Evolutionary conservation across 2,888 invertebrate species (phyloP).

Genomic region (Drosophila crucigera): DNA sequence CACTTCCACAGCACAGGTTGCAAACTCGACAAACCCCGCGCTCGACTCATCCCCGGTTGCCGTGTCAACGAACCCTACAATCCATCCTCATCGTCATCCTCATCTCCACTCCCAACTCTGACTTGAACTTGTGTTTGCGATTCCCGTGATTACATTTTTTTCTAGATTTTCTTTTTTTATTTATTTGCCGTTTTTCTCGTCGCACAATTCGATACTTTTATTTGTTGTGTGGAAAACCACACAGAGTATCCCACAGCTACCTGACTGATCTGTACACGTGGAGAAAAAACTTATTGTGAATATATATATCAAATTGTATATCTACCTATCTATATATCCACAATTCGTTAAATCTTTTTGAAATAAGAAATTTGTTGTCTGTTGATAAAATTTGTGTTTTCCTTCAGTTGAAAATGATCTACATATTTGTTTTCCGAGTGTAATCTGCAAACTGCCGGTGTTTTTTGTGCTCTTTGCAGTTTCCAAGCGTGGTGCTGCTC

Average conservation of each 20-base stretch:
- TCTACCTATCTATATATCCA: background rate
- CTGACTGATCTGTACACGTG: constrained; percentile 25
- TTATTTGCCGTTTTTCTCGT: constrained; percentile 6
- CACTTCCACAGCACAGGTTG: constrained; percentile 58
- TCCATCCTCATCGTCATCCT: background rate
- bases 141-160: constrained; percentile 69
- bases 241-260: constrained; percentile 57
- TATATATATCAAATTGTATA: background rate
- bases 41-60: constrained; percentile 41
- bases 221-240: constrained; percentile 72
- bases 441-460: background rate
- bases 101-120: constrained; percentile 6
- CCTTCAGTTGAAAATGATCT: background rate
- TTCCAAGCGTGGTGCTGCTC: constrained; percentile 84
- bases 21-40: constrained; percentile 18
- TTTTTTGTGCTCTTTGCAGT: constrained; percentile 67
- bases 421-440: background rate
- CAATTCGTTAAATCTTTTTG: background rate
- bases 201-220: constrained; percentile 73
- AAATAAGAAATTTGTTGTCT: background rate
- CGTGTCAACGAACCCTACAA: constrained; percentile 57
- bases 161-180: constrained; percentile 30
- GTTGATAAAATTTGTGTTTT: background rate
- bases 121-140: constrained; percentile 62
- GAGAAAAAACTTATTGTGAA: background rate